A percentile compares a stretch with the other conserved stretches of the same genome.
phyloP scores from a whole-genome alignment of 2,888 invertebrate species.

The Molanna angustata region DNA sequence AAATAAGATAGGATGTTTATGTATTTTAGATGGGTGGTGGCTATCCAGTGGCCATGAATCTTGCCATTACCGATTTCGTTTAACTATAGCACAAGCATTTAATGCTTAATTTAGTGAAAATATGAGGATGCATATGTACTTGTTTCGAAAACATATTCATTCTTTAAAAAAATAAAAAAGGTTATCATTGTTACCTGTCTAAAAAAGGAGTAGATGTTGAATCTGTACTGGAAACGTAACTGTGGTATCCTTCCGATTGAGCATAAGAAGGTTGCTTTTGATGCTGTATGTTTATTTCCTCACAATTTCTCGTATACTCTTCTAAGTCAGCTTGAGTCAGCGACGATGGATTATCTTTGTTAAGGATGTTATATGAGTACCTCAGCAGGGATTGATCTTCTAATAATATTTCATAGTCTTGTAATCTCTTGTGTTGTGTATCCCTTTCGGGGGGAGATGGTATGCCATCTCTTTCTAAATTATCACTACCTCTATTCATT shows the following conservation, averaged over 20 bases:
- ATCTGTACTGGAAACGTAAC: slow-evolving; percentile 75
- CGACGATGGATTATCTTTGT: slow-evolving; percentile 30
- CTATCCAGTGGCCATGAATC: no score
- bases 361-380: slow-evolving; percentile 32
- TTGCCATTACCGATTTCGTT: no score
- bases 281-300: slow-evolving; percentile 57
- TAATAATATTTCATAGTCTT: slow-evolving; percentile 35
- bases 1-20: no score
- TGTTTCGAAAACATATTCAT: no score
- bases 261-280: slow-evolving; percentile 75
- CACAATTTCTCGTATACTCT: slow-evolving; percentile 65
- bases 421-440: slow-evolving; percentile 48
- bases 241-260: slow-evolving; percentile 77
- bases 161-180: no score
- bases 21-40: no score
- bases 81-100: no score
- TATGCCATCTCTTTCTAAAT: slow-evolving; percentile 43
- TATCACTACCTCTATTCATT: slow-evolving; percentile 16
- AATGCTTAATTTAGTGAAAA: no score
- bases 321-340: slow-evolving; percentile 68
- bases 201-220: slow-evolving; percentile 74
- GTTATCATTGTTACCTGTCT: slow-evolving; percentile 63
- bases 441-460: slow-evolving; percentile 71
- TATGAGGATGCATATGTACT: no score
- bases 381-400: slow-evolving; percentile 19